Percentiles rank a stretch among this genome's conserved stretches.
Conservation (phyloP, 1,140 invertebrate species). For the Zaprionus gabonicus region DNA sequence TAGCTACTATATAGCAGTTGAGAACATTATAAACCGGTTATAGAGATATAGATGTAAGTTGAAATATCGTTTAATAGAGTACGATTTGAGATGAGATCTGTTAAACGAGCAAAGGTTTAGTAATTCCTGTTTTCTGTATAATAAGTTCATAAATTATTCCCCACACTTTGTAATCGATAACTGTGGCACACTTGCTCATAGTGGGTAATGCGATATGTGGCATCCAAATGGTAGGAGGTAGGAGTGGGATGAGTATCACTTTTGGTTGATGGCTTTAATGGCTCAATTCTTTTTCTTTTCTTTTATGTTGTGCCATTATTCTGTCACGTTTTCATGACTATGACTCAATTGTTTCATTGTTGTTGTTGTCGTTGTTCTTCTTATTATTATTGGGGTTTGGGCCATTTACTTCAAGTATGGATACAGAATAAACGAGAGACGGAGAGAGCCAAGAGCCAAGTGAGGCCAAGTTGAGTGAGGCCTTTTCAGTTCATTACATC, state of each 20-base stretch:
- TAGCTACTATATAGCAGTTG: conserved; percentile 6
- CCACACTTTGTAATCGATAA: not conserved
- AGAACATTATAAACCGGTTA: conserved; percentile 41
- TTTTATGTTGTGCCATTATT: conserved; percentile 72
- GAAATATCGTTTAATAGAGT: not conserved
- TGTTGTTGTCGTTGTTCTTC: not conserved
- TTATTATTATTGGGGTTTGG: conserved; percentile 40
- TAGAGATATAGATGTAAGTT: conserved; percentile 7
- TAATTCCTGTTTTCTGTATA: conserved; percentile 6
- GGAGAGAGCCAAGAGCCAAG: conserved; percentile 4
- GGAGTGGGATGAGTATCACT: conserved; percentile 6
- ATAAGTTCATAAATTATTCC: not conserved
- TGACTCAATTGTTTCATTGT: conserved; percentile 48
- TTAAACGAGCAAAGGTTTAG: not conserved
- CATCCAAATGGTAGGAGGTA: not conserved
- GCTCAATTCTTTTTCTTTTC: conserved; percentile 57
- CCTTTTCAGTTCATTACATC: conserved; percentile 57
- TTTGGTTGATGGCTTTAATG: conserved; percentile 24
- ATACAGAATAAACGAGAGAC: conserved; percentile 1
- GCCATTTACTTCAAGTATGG: conserved; percentile 42
- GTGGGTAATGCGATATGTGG: conserved; percentile 20
- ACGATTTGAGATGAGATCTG: not conserved
- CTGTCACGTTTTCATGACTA: conserved; percentile 71
- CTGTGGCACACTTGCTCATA: conserved; percentile 11
- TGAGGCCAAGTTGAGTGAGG: conserved; percentile 37